phyloP scores from a whole-genome alignment of 2,113 vertebrate species.

The Setophaga petechia region DNA sequence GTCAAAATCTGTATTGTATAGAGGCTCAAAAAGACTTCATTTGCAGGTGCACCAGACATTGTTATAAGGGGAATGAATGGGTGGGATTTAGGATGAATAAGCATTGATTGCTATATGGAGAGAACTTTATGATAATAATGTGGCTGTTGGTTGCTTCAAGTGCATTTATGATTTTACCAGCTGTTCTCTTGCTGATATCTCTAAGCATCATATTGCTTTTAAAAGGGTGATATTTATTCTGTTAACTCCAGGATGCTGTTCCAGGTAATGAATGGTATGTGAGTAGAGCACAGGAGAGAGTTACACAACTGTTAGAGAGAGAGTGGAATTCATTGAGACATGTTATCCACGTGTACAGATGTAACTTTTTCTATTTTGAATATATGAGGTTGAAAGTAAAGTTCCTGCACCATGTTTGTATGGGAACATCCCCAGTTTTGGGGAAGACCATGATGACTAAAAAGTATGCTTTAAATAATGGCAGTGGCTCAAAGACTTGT shows the following conservation, averaged over 20 bases:
- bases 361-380: neutral
- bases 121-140: neutral
- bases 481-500: neutral
- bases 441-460: neutral
- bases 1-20: neutral
- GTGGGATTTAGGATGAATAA: neutral
- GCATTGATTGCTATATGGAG: neutral
- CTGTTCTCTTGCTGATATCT: neutral
- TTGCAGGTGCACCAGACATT: neutral
- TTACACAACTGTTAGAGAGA: neutral
- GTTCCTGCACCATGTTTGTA: neutral
- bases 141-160: neutral
- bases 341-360: accelerated
- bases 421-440: neutral
- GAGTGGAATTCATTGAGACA: neutral
- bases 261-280: neutral
- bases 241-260: neutral
- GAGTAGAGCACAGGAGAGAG: neutral
- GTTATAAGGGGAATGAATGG: neutral
- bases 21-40: neutral
- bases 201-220: neutral
- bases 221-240: neutral
- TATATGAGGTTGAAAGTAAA: neutral
- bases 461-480: neutral
- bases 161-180: neutral